Conservation (phyloP, 2,113 vertebrate genomes). For the Channa argus region DNA sequence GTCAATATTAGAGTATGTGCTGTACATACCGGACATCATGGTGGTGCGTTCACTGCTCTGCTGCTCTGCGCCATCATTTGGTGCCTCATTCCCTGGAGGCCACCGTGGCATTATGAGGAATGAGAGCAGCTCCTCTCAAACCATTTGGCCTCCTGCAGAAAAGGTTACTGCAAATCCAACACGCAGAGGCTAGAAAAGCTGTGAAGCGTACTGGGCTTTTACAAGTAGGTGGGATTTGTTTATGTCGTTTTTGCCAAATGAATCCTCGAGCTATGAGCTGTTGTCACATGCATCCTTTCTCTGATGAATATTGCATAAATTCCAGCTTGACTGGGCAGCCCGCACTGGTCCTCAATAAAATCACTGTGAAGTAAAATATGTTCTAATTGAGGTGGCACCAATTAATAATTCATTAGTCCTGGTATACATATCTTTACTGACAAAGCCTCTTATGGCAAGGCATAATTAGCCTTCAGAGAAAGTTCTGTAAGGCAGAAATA, state of each 20-base stretch:
- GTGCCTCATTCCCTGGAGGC: constrained; percentile 49
- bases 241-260: constrained; percentile 57
- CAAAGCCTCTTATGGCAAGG: constrained; percentile 63
- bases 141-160: constrained; percentile 66
- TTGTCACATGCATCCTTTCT: constrained; percentile 58
- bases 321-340: constrained; percentile 66
- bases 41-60: constrained; percentile 23
- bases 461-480: constrained; percentile 73
- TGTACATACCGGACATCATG: constrained; percentile 26
- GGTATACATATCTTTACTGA: constrained; percentile 71
- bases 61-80: constrained; percentile 17
- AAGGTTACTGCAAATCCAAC: constrained; percentile 67
- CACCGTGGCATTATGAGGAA: constrained; percentile 59
- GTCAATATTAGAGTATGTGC: neutral
- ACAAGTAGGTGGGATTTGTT: constrained; percentile 70
- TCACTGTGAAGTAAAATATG: constrained; percentile 79
- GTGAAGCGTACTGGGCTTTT: constrained; percentile 60
- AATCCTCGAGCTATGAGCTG: constrained; percentile 70
- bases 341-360: constrained; percentile 73
- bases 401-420: constrained; percentile 83
- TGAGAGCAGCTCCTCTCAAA: constrained; percentile 58
- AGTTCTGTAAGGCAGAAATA: constrained; percentile 60
- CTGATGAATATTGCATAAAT: constrained; percentile 81
- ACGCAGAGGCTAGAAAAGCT: constrained; percentile 41
- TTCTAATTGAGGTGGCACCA: constrained; percentile 70